These are phyloP conservation scores for Manis pentadactyla DNA, from an alignment of 2,797 vertebrate genomes.

Conservation along the genomic window DNA sequence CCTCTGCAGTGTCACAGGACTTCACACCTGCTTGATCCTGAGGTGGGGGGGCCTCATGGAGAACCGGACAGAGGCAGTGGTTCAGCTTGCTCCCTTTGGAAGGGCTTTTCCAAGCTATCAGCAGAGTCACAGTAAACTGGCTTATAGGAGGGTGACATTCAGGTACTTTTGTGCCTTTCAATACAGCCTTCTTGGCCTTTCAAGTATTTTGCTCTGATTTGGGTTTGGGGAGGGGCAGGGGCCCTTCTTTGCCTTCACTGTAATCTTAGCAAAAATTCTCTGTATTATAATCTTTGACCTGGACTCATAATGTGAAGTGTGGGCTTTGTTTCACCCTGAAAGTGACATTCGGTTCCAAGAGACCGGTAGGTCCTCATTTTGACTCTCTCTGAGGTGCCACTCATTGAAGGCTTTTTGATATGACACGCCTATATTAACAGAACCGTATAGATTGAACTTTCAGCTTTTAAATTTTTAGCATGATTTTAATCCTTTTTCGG, in stretches of 20 bases:
- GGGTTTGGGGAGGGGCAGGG: not conserved
- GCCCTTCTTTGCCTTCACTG: not conserved
- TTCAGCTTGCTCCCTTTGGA: not conserved
- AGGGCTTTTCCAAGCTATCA: not conserved
- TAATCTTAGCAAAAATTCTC: not conserved
- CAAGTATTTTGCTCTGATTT: not conserved
- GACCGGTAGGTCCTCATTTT: fast-evolving
- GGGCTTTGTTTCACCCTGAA: not conserved
- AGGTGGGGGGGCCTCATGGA: not conserved
- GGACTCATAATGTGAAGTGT: not conserved
- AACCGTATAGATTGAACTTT: not conserved
- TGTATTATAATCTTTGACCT: not conserved
- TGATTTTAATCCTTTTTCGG: not conserved
- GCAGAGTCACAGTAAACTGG: not conserved
- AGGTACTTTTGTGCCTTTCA: not conserved
- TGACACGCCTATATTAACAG: not conserved
- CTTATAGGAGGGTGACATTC: not conserved
- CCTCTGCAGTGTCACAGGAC: not conserved
- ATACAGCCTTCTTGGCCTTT: not conserved
- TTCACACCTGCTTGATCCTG: not conserved
- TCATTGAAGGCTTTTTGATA: not conserved
- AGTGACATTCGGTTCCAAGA: not conserved
- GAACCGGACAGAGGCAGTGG: not conserved
- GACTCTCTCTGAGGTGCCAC: not conserved
- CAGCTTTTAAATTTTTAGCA: not conserved